phyloP scores from a whole-genome alignment of 2,113 vertebrate species.

The Rattus rattus region DNA sequence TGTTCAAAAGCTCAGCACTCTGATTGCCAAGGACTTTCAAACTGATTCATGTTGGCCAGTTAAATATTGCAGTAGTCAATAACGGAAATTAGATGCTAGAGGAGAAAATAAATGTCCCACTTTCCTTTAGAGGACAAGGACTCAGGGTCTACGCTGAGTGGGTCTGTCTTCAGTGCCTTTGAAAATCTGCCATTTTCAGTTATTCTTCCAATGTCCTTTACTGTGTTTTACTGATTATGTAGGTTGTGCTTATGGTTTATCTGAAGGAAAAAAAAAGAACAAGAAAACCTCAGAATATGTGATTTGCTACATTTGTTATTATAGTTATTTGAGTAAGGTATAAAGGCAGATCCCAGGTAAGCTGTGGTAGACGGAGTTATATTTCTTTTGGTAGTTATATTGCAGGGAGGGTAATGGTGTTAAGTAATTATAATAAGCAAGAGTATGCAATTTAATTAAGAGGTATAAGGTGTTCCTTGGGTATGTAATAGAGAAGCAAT shows the following conservation, averaged over 20 bases:
- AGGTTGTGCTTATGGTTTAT: neutral
- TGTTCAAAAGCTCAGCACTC: neutral
- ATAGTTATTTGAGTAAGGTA: neutral
- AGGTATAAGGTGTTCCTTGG: neutral
- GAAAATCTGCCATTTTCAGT: too few species aligned
- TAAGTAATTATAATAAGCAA: neutral
- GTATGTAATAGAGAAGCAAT: fast-evolving
- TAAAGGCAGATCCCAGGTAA: neutral
- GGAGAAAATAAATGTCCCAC: neutral
- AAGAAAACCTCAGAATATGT: neutral
- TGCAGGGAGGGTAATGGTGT: neutral
- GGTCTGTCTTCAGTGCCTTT: neutral
- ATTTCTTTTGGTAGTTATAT: neutral
- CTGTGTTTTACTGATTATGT: neutral
- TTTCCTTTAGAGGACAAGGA: neutral
- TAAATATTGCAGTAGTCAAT: conserved; percentile 37
- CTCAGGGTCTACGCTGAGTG: neutral
- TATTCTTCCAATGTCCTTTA: neutral
- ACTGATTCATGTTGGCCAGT: conserved; percentile 4
- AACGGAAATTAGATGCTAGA: neutral
- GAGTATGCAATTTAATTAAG: fast-evolving
- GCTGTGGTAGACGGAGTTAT: neutral
- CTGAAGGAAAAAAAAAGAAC: neutral
- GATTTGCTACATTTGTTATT: neutral
- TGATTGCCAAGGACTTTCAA: conserved; percentile 28